Conservation (phyloP, 2,113 vertebrate genomes). For the Mormyrus iriodes region DNA sequence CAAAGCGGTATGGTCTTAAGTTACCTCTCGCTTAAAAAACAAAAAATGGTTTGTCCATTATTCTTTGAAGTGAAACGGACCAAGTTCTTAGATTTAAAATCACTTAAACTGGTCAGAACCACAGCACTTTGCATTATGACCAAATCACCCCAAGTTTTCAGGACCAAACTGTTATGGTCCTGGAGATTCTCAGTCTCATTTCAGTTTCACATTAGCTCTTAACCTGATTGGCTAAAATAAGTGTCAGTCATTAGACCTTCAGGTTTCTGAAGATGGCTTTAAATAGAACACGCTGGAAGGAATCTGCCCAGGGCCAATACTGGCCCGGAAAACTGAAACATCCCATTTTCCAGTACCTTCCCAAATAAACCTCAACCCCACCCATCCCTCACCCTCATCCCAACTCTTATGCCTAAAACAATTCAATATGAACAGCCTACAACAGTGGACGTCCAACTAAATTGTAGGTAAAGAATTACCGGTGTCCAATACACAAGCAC, state of each 20-base stretch:
- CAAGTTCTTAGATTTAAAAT: neutral
- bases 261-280: neutral
- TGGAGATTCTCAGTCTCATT: neutral
- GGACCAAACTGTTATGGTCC: neutral
- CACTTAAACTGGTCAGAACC: neutral
- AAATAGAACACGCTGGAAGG: neutral
- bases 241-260: neutral
- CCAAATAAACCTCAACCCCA: neutral
- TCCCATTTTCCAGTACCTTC: constrained; percentile 9
- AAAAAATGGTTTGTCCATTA: neutral
- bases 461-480: neutral
- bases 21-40: neutral
- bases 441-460: neutral
- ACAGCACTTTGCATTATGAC: neutral
- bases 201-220: constrained; percentile 5
- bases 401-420: neutral
- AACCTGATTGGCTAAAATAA: constrained; percentile 2
- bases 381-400: neutral
- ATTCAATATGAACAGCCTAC: neutral
- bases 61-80: neutral
- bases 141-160: neutral
- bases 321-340: neutral
- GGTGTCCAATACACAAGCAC: neutral
- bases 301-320: neutral
- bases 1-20: constrained; percentile 36